A percentile compares a stretch with the other conserved stretches of the same genome.
phyloP scores from a whole-genome alignment of 53 echinoderm and acorn worm genomes.

The Luidia sarsii region DNA sequence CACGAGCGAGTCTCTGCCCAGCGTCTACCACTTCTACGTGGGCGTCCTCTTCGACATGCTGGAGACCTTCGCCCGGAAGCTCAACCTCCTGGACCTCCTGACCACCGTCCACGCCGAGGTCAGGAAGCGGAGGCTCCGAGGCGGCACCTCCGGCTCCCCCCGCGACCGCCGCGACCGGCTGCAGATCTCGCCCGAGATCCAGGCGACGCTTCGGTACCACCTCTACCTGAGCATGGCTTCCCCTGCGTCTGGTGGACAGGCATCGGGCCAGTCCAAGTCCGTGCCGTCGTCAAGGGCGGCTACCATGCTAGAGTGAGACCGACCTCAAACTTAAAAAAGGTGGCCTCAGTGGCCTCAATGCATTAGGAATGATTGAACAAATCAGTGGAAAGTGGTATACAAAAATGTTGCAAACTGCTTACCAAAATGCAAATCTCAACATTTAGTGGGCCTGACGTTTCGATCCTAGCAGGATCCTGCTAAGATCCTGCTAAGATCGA shows the following conservation, averaged over 20 bases:
- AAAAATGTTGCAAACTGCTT: too few species aligned
- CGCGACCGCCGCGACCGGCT: not conserved
- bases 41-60: constrained; percentile 72
- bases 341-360: too few species aligned
- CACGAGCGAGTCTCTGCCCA: constrained; percentile 38
- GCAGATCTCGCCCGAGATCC: constrained; percentile 60
- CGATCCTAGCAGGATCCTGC: too few species aligned
- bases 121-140: constrained; percentile 52
- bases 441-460: too few species aligned
- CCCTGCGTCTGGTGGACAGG: not conserved
- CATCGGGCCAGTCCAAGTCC: not conserved
- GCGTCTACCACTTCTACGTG: constrained; percentile 74
- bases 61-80: constrained; percentile 77
- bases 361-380: too few species aligned
- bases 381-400: too few species aligned
- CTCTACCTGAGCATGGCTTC: constrained; percentile 63
- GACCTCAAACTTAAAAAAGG: too few species aligned
- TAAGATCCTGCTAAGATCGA: too few species aligned
- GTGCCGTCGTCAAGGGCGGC: not conserved
- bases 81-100: constrained; percentile 83
- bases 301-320: not conserved
- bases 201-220: constrained; percentile 79
- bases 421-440: too few species aligned
- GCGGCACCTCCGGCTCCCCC: constrained; percentile 26
- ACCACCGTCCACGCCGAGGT: constrained; percentile 79